Base-by-base conservation (phyloP, 1,140 invertebrate species). In the Steinernema khuongi region DNA sequence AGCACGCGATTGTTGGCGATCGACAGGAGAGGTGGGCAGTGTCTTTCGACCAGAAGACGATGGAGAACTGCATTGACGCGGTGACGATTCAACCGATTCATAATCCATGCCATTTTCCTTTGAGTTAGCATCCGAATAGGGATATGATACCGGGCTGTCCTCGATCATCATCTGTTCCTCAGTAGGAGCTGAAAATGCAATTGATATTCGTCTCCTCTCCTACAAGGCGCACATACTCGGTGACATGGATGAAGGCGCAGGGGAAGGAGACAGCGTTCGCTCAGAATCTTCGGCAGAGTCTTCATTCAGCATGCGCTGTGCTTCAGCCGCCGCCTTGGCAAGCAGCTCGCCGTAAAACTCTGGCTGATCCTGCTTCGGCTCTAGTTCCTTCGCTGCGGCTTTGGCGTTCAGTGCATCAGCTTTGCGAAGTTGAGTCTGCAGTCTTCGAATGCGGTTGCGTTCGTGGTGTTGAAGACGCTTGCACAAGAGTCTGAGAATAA, bases 401-500 rank as follows among this genome's bases (percentile, higher is more conserved):
- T 29, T 67, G 4, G 50, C n/a, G 2, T 28, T 41, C 22, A 60
- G 44, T 18, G 79, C 78, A 33, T 71, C 77, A n/a, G 77, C 77
- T 31, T 79, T 79, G 1, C 69, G 31, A 30, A 75, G 74, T 30
- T 78, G 77, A 0, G 77, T 79, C 67, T 78, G 77, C 17, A 78
- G 33, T 11, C 77, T 66, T 1, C 77, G 79, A 60, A 78, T 78
- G 28, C 77, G 77, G 33, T 78, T 78, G 1, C 77, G 79, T 73
- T 79, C 77, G 32, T 79, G 78, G 31, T 79, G 77, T 31, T 79
- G 78, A 7, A 79, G 50, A 22, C 78, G 73, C 41, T 79, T 79
- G 43, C 74, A 76, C 28, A 79, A 31, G 1, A 80, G 29, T n/a
- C 77, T 79, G 1, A 71, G 77, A 43, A 78, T n/a, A n/a, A n/a